Conservation (phyloP, 2,113 vertebrate species). For the Sarotherodon lohbergeri region DNA sequence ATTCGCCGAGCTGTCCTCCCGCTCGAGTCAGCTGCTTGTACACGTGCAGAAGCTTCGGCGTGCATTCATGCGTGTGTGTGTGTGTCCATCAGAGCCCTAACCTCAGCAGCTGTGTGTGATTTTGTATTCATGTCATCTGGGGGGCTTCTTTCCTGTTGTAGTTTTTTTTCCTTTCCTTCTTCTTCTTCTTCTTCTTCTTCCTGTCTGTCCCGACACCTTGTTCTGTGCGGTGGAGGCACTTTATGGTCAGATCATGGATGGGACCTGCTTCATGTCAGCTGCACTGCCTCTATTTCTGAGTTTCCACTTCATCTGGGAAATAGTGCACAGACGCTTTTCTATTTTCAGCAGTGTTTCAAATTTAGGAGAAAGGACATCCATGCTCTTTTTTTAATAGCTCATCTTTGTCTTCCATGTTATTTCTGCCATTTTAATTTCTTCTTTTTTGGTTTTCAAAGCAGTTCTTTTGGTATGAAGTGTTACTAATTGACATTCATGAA, state of each 20-base stretch:
- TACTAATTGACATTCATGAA: neutral
- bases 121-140: conserved; percentile 29
- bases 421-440: neutral
- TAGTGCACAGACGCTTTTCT: neutral
- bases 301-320: neutral
- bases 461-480: neutral
- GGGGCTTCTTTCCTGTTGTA: conserved; percentile 16
- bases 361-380: neutral
- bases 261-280: neutral
- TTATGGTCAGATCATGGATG: neutral
- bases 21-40: neutral
- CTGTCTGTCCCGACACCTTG: conserved; percentile 23
- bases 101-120: conserved; percentile 49
- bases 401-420: neutral
- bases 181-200: neutral
- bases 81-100: neutral
- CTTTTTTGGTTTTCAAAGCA: neutral
- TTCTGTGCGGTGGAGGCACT: neutral
- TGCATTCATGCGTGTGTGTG: neutral
- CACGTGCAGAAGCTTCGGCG: neutral
- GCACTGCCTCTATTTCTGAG: neutral
- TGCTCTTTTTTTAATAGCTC: neutral
- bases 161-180: neutral
- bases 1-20: neutral
- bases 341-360: neutral